Percentiles rank a stretch among this genome's conserved stretches.
Evolutionary conservation across 2,113 vertebrate species (phyloP).

Genomic region (Notiomystis cincta): DNA sequence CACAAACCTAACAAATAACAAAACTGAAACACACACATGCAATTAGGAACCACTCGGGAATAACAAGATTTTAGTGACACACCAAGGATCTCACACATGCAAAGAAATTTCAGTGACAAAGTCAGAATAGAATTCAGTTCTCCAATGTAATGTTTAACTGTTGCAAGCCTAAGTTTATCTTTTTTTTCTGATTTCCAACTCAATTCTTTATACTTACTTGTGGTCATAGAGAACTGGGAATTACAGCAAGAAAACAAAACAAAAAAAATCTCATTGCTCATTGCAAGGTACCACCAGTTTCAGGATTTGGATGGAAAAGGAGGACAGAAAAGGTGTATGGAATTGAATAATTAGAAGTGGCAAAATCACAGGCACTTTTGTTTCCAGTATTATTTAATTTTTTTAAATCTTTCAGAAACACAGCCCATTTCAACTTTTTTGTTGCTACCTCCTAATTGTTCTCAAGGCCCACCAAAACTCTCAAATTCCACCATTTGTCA

Average conservation of each 20-base stretch:
- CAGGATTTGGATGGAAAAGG: background rate
- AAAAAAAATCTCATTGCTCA: background rate
- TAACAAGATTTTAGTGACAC: background rate
- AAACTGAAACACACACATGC: background rate
- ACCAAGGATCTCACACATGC: background rate
- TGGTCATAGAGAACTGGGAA: background rate
- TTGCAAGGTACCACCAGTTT: background rate
- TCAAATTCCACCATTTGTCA: background rate
- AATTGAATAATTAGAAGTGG: background rate
- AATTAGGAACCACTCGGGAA: background rate
- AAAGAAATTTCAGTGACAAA: background rate
- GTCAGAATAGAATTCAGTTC: background rate
- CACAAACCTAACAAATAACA: background rate
- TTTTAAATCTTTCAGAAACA: background rate
- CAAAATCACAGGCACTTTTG: background rate
- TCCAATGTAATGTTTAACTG: background rate
- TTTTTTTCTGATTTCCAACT: background rate
- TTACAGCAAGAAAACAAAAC: background rate
- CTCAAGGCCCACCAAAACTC: background rate
- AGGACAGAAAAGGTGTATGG: background rate
- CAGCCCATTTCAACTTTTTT: background rate
- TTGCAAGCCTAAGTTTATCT: background rate
- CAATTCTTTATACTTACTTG: background rate
- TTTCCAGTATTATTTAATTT: background rate
- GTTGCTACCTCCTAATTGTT: background rate